Percentiles rank a stretch among this genome's conserved stretches.
Conservation (phyloP, 2,113 vertebrate genomes). For the Gallinago paraguaiae region DNA sequence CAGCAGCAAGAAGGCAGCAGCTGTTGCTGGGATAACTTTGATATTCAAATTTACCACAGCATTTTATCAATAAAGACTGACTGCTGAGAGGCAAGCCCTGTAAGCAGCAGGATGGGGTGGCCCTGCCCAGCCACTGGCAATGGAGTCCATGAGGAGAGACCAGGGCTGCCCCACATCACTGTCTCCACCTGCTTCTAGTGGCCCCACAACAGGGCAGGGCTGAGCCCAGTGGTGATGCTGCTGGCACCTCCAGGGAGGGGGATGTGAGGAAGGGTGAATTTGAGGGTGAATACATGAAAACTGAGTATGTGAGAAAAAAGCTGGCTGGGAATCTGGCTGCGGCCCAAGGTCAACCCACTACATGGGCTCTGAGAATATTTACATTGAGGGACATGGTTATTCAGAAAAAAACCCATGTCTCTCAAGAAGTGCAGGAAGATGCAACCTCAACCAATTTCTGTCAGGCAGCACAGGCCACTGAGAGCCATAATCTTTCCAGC, state of each 20-base stretch:
- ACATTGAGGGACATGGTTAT: accelerated
- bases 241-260: not conserved
- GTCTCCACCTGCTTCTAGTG: accelerated
- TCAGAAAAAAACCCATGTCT: accelerated
- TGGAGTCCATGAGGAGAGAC: not conserved
- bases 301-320: not conserved
- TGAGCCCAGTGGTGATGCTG: accelerated
- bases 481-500: not conserved
- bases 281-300: too few species aligned
- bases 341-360: not conserved
- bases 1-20: accelerated
- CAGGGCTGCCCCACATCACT: not conserved
- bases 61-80: not conserved
- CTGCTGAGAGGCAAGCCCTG: not conserved
- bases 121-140: accelerated
- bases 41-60: not conserved
- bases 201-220: too few species aligned
- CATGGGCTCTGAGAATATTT: accelerated
- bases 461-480: not conserved
- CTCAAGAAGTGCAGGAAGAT: not conserved
- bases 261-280: not conserved
- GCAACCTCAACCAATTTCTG: not conserved
- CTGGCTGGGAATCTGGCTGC: not conserved
- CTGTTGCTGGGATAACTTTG: not conserved
- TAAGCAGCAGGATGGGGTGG: accelerated